Evolutionary conservation across 1,140 invertebrate species (phyloP).

Genomic region (Bombus sylvicola): DNA sequence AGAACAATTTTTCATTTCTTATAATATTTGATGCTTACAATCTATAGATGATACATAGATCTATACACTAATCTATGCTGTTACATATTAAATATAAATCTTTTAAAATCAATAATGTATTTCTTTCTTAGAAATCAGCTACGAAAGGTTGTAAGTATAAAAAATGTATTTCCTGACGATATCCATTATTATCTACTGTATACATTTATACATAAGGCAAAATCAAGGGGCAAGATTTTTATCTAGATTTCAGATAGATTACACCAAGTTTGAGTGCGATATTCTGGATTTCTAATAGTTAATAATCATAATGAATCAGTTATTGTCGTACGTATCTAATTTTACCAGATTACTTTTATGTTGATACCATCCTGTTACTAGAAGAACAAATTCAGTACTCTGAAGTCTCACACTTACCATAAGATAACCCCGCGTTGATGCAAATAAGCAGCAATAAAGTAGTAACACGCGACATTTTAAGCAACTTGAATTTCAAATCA

Average conservation of each 20-base stretch:
- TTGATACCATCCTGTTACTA: neutral
- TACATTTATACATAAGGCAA: neutral
- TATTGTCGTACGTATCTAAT: neutral
- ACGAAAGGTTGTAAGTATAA: neutral
- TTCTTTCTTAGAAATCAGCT: neutral
- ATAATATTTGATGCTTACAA: neutral
- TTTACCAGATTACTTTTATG: neutral
- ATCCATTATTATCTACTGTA: neutral
- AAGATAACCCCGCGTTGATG: neutral
- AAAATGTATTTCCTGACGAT: neutral
- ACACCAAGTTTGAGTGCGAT: neutral
- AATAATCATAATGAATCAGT: neutral
- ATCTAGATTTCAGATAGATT: neutral
- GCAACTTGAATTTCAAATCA: neutral
- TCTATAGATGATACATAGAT: too few relatives aligned
- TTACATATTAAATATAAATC: too few relatives aligned
- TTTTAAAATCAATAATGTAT: neutral
- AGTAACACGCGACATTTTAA: slow-evolving; percentile 25
- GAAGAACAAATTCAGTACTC: neutral
- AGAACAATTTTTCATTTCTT: neutral
- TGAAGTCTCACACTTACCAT: slow-evolving; percentile 16
- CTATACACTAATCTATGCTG: too few relatives aligned
- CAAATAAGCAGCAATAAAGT: neutral
- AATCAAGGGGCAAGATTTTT: neutral
- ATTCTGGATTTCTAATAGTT: neutral